A percentile compares a stretch with the other conserved stretches of the same genome.
Evolutionary conservation across 2,888 invertebrate species (phyloP).

Genomic region (Exocentrus adspersus): DNA sequence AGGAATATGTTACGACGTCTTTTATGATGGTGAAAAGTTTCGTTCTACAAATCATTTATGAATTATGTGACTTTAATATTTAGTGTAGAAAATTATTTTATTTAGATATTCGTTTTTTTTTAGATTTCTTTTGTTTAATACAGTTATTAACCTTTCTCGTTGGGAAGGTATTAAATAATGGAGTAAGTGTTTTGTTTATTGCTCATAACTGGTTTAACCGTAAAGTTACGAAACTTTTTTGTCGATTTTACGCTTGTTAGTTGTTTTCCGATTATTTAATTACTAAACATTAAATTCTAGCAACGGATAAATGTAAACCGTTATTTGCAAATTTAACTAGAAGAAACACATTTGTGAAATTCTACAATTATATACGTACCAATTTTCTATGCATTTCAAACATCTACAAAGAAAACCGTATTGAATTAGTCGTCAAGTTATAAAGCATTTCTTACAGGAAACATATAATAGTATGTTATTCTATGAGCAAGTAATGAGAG

Average conservation of each 20-base stretch:
- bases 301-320: neutral
- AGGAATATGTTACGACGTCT: conserved; percentile 37
- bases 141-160: neutral
- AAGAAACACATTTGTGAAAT: neutral
- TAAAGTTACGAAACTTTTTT: neutral
- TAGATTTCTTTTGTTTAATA: conserved; percentile 2
- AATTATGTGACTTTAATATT: conserved; percentile 30
- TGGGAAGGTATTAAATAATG: conserved; percentile 1
- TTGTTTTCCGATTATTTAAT: neutral
- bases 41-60: conserved; percentile 36
- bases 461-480: no score
- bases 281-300: neutral
- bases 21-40: conserved; percentile 33
- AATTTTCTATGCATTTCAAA: neutral
- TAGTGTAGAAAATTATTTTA: conserved; percentile 11
- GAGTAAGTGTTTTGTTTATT: neutral
- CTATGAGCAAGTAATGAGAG: no score
- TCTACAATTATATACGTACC: neutral
- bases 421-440: no score
- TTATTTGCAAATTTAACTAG: conserved; percentile 1
- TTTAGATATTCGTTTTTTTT: conserved; percentile 1
- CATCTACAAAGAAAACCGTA: no score
- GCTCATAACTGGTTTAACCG: neutral
- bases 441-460: no score
- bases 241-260: conserved; percentile 1